These are phyloP conservation scores for Luffia ferchaultella DNA, from an alignment of 2,888 invertebrate genomes.

Conservation along the genomic window DNA sequence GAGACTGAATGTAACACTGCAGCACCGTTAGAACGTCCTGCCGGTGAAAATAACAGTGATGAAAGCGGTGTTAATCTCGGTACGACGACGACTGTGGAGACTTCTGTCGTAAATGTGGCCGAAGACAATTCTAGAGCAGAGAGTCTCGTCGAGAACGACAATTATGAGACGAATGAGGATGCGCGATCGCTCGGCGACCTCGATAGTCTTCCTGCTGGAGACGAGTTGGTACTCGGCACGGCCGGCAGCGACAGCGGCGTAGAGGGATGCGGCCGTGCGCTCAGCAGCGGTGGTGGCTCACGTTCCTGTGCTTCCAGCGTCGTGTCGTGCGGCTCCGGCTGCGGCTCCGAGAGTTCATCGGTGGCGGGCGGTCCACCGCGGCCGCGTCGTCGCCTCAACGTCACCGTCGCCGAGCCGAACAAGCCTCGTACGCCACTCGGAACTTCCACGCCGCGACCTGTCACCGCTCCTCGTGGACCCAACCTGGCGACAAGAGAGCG, in stretches of 20 bases:
- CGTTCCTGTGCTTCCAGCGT: conserved; percentile 81
- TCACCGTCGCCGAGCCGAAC: conserved; percentile 58
- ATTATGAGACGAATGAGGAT: conserved; percentile 45
- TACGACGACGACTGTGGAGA: conserved; percentile 23
- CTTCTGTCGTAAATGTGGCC: conserved; percentile 23
- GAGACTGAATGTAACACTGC: conserved; percentile 22
- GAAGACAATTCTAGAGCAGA: conserved; percentile 20
- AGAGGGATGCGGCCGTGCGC: conserved; percentile 73
- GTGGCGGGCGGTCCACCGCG: conserved; percentile 63
- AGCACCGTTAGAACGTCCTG: conserved; percentile 21
- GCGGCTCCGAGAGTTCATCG: conserved; percentile 83
- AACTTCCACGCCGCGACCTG: conserved; percentile 58
- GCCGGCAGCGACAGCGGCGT: conserved; percentile 86
- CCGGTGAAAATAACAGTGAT: conserved; percentile 25
- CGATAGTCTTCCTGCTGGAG: conserved; percentile 50
- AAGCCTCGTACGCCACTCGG: conserved; percentile 57
- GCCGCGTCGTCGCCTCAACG: conserved; percentile 64
- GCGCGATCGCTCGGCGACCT: conserved; percentile 48
- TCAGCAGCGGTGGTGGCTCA: conserved; percentile 72
- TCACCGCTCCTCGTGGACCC: conserved; percentile 54
- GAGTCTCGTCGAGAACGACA: conserved; percentile 32
- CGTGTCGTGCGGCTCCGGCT: conserved; percentile 80
- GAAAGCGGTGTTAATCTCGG: conserved; percentile 34
- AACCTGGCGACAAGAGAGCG: conserved; percentile 64
- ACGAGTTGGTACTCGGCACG: conserved; percentile 46